Base-by-base conservation (phyloP, 2,113 vertebrate genomes). In the Mirounga angustirostris region DNA sequence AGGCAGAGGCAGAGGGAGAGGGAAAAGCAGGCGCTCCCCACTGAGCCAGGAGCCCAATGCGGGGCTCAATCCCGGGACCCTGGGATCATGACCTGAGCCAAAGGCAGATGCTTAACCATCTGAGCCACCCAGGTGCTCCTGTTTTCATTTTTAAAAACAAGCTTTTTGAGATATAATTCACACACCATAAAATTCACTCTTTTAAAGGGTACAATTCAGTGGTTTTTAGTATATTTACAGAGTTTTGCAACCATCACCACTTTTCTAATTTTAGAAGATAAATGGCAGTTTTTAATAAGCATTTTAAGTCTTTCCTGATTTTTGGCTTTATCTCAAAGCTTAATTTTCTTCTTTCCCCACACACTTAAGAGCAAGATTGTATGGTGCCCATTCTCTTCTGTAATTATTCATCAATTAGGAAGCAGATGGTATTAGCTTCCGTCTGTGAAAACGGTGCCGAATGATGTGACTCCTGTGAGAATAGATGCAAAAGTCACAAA, bases 341-440 rank as follows among this genome's bases (percentile, higher is more conserved):
- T 73, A 50, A 40, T 67, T 97, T 97, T 95, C 74, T 94, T 82
- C 43, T 91, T 97, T 97, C 89, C 50, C 58, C 67, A 90, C 92
- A 97, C 92, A 97, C 73, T 24, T 89, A 54, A 40, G 82, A 89
- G 22, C 94, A 89, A 97, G 56, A 80, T 36, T 97, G 40, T 97
- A 84, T 97, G 69, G 92, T 33, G 89, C 96, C 97, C 28, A 12
- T 22, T 36, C 63, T 96, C 3, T 11, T 71, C 74, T 95, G 91
- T 98, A 98, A 95, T 94, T 97, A 65, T 96, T 98, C 97, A 97
- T 98, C 97, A 97, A n/a, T 98, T 97, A 98, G 96, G 96, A 98
- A 98, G 98, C 98, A 98, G 98, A 97, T 98, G 97, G 96, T 97
- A 93, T 95, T 98, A 89, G 97, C 85, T 97, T 98, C 89, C 80